phyloP scores from a whole-genome alignment of 2,888 invertebrate genomes.

The Pollenia labialis region DNA sequence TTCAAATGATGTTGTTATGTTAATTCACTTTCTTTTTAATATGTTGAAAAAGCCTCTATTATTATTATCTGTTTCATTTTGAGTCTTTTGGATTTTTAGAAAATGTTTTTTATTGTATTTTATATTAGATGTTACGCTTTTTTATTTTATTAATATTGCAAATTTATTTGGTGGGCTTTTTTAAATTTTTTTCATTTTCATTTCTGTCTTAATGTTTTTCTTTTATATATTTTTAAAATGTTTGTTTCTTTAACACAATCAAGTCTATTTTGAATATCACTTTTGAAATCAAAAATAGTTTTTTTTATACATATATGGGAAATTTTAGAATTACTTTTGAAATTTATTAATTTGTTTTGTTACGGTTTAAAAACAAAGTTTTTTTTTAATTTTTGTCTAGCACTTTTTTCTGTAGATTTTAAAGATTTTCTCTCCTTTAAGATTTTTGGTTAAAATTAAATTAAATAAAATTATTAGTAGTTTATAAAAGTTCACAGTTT shows the following conservation, averaged over 20 bases:
- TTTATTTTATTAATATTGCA: constrained; percentile 57
- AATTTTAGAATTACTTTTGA: background rate
- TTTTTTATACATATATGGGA: constrained; percentile 13
- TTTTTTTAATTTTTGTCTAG: constrained; percentile 14
- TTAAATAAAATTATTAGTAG: constrained; percentile 65
- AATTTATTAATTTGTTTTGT: constrained; percentile 14
- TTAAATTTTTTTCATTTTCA: constrained; percentile 55
- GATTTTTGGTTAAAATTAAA: constrained; percentile 60
- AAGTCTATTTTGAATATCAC: constrained; percentile 61
- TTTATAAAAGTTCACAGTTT: constrained; percentile 51
- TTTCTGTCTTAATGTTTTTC: constrained; percentile 19
- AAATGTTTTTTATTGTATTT: constrained; percentile 59
- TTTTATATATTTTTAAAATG: constrained; percentile 43
- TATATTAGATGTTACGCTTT: constrained; percentile 60
- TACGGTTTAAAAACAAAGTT: constrained; percentile 7
- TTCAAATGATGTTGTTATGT: background rate
- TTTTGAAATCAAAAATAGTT: constrained; percentile 49
- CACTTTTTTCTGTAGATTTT: constrained; percentile 62
- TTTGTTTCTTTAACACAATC: constrained; percentile 61
- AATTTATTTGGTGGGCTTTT: constrained; percentile 67
- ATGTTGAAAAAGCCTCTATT: constrained; percentile 32
- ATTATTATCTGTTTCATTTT: background rate
- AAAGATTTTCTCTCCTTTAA: constrained; percentile 59
- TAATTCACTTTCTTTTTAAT: constrained; percentile 10
- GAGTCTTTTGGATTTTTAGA: constrained; percentile 62